Conservation (phyloP, 2,797 vertebrate species). For the Myotis findleyi region DNA sequence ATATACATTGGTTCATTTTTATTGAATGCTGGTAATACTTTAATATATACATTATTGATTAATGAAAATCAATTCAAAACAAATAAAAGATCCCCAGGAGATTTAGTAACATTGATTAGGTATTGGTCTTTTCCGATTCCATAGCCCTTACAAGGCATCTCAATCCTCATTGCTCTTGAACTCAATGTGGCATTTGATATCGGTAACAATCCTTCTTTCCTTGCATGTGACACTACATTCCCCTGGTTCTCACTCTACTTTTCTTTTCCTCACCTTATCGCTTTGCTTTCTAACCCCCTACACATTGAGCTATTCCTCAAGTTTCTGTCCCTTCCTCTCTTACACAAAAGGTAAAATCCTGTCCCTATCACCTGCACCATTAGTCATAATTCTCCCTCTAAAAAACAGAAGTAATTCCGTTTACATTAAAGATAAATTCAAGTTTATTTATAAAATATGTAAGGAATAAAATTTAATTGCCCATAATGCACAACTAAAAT, state of each 20-base stretch:
- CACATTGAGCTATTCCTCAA: background rate
- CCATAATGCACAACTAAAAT: background rate
- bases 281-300: background rate
- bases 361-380: background rate
- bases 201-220: background rate
- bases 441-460: background rate
- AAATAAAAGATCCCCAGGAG: background rate
- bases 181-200: background rate
- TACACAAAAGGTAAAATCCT: background rate
- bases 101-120: background rate
- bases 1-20: background rate
- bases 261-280: background rate
- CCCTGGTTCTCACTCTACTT: background rate
- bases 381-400: background rate
- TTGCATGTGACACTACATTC: background rate
- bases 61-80: background rate
- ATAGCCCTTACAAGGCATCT: background rate
- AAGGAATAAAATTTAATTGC: background rate
- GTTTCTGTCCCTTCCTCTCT: background rate
- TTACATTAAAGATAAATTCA: background rate
- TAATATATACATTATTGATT: background rate
- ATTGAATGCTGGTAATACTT: background rate
- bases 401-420: background rate
- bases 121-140: background rate
- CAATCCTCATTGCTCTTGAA: background rate